A percentile compares a stretch with the other conserved stretches of the same genome.
Conservation (phyloP, 2,113 vertebrate species). For the Phrynosoma platyrhinos region DNA sequence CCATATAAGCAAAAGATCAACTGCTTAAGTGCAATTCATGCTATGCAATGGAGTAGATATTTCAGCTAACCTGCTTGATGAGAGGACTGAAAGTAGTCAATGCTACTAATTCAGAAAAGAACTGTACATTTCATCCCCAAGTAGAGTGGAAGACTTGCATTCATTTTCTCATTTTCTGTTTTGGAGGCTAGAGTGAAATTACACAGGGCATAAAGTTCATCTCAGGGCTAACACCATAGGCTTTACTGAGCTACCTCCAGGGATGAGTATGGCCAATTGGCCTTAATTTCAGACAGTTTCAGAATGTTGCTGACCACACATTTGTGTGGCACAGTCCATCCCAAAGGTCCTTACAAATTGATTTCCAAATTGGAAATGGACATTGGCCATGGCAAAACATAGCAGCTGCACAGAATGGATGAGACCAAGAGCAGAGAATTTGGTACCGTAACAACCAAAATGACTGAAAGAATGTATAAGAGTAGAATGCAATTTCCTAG, state of each 20-base stretch:
- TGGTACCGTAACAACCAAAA: not conserved
- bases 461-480: not conserved
- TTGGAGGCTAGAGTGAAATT: not conserved
- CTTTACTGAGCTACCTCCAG: not conserved
- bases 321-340: not conserved
- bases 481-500: not conserved
- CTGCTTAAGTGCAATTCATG: no score
- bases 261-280: not conserved
- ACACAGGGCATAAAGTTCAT: not conserved
- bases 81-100: not conserved
- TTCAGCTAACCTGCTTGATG: not conserved
- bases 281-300: conserved; percentile 4
- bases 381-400: not conserved
- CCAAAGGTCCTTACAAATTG: conserved; percentile 12
- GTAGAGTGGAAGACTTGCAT: not conserved
- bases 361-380: conserved; percentile 31
- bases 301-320: not conserved
- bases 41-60: not conserved
- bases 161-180: conserved; percentile 23
- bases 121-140: not conserved
- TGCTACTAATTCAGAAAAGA: not conserved
- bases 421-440: not conserved
- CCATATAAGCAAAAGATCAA: not conserved
- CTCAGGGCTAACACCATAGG: conserved; percentile 5
- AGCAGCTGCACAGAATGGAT: not conserved